Conservation (phyloP, 2,113 vertebrate genomes). For the Hypomesus transpacificus region DNA sequence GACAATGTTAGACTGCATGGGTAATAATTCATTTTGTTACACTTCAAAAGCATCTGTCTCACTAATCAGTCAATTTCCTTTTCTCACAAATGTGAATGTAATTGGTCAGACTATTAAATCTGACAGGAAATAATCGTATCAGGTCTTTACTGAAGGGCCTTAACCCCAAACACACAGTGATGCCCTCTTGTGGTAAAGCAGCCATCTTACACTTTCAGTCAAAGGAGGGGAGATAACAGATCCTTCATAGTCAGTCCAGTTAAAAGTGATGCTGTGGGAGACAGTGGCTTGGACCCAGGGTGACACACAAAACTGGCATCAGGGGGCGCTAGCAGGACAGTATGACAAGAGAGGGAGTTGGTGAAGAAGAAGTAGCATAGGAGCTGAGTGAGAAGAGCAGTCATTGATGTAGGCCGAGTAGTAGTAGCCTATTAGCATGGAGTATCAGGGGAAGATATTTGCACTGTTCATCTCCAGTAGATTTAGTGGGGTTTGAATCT, state of each 20-base stretch:
- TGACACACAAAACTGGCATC: slow-evolving; percentile 46
- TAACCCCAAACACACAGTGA: too few relatives aligned
- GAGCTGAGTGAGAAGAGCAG: slow-evolving; percentile 38
- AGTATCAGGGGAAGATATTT: slow-evolving; percentile 28
- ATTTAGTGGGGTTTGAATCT: slow-evolving; percentile 35
- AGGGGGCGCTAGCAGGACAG: slow-evolving; percentile 25
- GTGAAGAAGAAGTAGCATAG: slow-evolving; percentile 37
- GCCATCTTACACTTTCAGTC: slow-evolving; percentile 26
- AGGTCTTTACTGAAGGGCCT: too few relatives aligned
- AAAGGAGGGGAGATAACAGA: background rate
- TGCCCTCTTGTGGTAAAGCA: slow-evolving; percentile 25
- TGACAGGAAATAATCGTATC: too few relatives aligned
- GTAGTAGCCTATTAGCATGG: slow-evolving; percentile 27
- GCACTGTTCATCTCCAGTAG: slow-evolving; percentile 28
- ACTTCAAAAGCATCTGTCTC: too few relatives aligned
- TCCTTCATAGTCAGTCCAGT: background rate
- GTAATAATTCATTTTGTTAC: too few relatives aligned
- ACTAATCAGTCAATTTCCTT: too few relatives aligned
- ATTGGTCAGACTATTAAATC: too few relatives aligned
- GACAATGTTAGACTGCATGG: too few relatives aligned
- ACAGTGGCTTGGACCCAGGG: slow-evolving; percentile 27
- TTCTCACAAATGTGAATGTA: too few relatives aligned
- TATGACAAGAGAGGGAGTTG: slow-evolving; percentile 21
- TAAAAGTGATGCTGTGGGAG: background rate
- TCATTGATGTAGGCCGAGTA: slow-evolving; percentile 29